These are phyloP conservation scores for Pholis gunnellus DNA, from an alignment of 2,113 vertebrate genomes.

Conservation along the genomic window DNA sequence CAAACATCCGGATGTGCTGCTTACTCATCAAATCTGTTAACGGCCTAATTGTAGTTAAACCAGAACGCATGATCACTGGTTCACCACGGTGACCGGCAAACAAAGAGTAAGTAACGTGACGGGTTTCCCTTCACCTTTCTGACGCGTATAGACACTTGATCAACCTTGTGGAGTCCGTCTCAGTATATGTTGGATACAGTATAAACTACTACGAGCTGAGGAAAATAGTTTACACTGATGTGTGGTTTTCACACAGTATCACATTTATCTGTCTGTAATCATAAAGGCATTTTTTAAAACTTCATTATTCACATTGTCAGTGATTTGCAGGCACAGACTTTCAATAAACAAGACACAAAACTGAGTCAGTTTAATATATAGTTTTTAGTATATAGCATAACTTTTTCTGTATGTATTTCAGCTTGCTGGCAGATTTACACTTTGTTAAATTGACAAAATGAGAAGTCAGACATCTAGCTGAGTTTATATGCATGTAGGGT, in stretches of 20 bases:
- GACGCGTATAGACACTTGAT: not conserved
- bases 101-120: not conserved
- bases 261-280: too few species aligned
- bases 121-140: not conserved
- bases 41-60: not conserved
- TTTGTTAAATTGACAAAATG: not conserved
- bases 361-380: not conserved
- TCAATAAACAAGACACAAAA: not conserved
- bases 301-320: not conserved
- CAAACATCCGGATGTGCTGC: conserved; percentile 74
- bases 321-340: not conserved
- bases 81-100: conserved; percentile 6
- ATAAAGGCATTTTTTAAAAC: not conserved
- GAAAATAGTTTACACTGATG: not conserved
- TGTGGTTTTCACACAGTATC: not conserved
- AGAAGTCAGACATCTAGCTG: not conserved
- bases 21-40: not conserved
- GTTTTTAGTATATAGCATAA: too few species aligned
- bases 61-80: not conserved
- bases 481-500: not conserved
- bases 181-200: not conserved
- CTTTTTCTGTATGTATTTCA: too few species aligned
- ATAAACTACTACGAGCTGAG: not conserved
- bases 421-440: not conserved
- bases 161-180: too few species aligned